Conservation (phyloP, 2,888 invertebrate genomes). For the Drosophila anomelani region DNA sequence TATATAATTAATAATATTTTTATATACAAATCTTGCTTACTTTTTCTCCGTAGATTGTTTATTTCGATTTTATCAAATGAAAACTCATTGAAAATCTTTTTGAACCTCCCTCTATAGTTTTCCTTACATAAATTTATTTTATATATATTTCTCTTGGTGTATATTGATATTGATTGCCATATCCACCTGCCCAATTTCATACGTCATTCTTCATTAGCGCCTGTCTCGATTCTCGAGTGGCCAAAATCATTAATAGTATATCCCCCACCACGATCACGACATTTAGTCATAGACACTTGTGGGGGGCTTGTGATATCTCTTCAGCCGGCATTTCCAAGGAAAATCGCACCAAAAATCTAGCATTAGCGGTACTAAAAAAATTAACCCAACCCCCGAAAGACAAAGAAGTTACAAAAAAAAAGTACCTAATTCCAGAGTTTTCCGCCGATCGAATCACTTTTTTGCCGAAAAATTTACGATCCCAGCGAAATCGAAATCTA, state of each 20-base stretch:
- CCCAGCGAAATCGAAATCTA: constrained; percentile 21
- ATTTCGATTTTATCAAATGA: too few relatives aligned
- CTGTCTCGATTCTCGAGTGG: constrained; percentile 33
- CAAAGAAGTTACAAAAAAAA: constrained; percentile 4
- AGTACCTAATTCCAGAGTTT: constrained; percentile 21
- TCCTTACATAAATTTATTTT: not conserved
- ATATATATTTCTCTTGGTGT: not conserved
- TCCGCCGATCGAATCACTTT: constrained; percentile 35
- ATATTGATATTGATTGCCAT: too few relatives aligned
- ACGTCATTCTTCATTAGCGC: constrained; percentile 38
- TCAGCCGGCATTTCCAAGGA: not conserved
- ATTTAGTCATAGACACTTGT: constrained; percentile 39
- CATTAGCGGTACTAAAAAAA: constrained; percentile 7
- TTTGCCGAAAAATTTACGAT: constrained; percentile 60
- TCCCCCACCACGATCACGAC: not conserved
- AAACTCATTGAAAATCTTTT: too few relatives aligned
- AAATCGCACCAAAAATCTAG: not conserved
- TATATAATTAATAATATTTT: too few relatives aligned
- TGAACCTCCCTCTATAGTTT: not conserved
- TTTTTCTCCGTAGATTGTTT: too few relatives aligned
- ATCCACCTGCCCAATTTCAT: constrained; percentile 16
- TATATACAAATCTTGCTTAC: too few relatives aligned
- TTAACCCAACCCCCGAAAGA: not conserved
- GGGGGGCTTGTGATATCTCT: not conserved
- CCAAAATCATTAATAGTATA: constrained; percentile 16